These are phyloP conservation scores for Erpornis zantholeuca DNA, from an alignment of 2,113 vertebrate genomes.

Conservation along the genomic window DNA sequence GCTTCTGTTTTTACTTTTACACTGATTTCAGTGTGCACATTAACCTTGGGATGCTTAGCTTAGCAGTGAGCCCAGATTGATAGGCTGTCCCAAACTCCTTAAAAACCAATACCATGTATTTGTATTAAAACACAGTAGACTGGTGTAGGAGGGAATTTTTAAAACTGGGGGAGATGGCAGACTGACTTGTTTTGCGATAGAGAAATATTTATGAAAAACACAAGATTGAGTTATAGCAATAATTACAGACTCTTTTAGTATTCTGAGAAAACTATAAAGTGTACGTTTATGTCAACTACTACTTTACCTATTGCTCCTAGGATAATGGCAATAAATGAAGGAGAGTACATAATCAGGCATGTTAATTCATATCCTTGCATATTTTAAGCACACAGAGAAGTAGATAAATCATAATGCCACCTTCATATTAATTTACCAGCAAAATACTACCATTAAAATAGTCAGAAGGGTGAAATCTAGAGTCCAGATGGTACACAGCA, in stretches of 20 bases:
- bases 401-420: neutral
- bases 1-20: neutral
- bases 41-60: neutral
- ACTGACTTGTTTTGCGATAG: neutral
- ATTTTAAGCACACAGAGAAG: neutral
- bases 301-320: neutral
- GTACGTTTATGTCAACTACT: neutral
- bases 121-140: rapidly evolving
- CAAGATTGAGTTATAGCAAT: neutral
- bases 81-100: neutral
- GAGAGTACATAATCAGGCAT: neutral
- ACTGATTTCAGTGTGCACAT: neutral
- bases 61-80: neutral
- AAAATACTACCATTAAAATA: neutral
- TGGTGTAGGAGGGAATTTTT: neutral
- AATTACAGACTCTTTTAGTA: neutral
- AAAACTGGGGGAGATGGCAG: neutral
- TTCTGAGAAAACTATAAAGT: neutral
- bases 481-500: neutral
- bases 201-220: neutral
- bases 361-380: neutral
- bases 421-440: neutral
- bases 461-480: neutral
- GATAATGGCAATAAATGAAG: neutral
- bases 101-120: neutral